These are phyloP conservation scores for Nannospalax galili DNA, from an alignment of 2,113 vertebrate genomes.

Conservation along the genomic window DNA sequence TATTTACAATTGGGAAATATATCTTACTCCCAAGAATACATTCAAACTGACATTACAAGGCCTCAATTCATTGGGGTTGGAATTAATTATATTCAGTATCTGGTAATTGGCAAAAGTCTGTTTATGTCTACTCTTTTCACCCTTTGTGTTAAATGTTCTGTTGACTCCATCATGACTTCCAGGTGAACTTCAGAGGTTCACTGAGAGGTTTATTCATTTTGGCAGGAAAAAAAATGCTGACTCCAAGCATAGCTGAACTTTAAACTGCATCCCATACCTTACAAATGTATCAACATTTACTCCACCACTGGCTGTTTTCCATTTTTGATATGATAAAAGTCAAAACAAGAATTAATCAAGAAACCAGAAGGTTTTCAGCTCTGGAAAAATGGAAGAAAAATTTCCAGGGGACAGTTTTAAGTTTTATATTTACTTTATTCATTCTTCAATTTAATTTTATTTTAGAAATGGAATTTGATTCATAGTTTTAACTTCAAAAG, in stretches of 20 bases:
- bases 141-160: conserved; percentile 63
- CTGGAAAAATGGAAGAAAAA: not conserved
- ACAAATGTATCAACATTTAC: conserved; percentile 68
- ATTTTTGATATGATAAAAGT: conserved; percentile 61
- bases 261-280: conserved; percentile 68
- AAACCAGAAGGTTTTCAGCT: conserved; percentile 51
- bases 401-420: not conserved
- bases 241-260: conserved; percentile 60
- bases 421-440: not conserved
- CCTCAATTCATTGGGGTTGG: conserved; percentile 42
- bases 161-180: conserved; percentile 57
- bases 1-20: conserved; percentile 46
- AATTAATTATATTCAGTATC: conserved; percentile 57
- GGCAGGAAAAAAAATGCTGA: conserved; percentile 73
- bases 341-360: conserved; percentile 52
- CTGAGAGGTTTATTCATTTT: conserved; percentile 75
- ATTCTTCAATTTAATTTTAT: conserved; percentile 26
- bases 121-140: conserved; percentile 50
- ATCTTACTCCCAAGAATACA: conserved; percentile 16
- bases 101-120: conserved; percentile 44
- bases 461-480: conserved; percentile 25
- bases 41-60: conserved; percentile 56
- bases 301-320: conserved; percentile 68
- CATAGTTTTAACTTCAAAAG: conserved; percentile 62
- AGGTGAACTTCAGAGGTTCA: conserved; percentile 73